Base-by-base conservation (phyloP, 2,888 invertebrate genomes). In the Nyleta sp. region DNA sequence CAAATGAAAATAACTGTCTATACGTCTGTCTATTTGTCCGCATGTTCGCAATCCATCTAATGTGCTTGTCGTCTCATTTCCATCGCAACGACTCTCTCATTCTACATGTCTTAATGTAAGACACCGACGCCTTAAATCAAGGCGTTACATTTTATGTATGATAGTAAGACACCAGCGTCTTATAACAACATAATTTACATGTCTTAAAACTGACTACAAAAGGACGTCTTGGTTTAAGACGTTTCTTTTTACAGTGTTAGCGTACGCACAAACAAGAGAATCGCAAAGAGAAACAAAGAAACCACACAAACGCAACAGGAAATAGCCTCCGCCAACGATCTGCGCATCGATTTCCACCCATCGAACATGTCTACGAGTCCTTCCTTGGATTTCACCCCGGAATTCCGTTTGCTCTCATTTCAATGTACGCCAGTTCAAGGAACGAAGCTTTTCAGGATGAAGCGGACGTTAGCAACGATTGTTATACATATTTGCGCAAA, bases 1-100 rank as follows among this genome's bases (percentile, higher is more conserved):
- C 78, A 78, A 78, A 78, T 70, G 20, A 52, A 72, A 64, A 42
- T 60, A 67, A 62, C 50, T 10, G 50, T 44, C 38, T 44, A 44
- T 28, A 42, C 20, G 53, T 53, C 70, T 46, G 48, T 71, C 35
- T 64, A 42, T 53, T 72, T 62, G 24, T 60, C 15, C 31, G 42
- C 35, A 38, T 28, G 17, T 74, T 52, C 59, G 50, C 59, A 35
- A 50, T 46, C 40, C 15, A 50, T 74, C 68, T 28, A 60, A 22
- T 53, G 31, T 33, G 48, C 40, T 64, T 28, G n/a, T 50, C 42
- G 44, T 20, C 10, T 55, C 33, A 6, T 64, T 57, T 55, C 7
- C 52, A 60, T 20, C 28, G 20, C 38, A 55, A 35, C 24, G 33
- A 46, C 44, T 52, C 28, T n/a, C n/a, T n/a, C n/a, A n/a, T n/a